phyloP scores from a whole-genome alignment of 2,888 invertebrate species.

The Drosophila fulvimacula region DNA sequence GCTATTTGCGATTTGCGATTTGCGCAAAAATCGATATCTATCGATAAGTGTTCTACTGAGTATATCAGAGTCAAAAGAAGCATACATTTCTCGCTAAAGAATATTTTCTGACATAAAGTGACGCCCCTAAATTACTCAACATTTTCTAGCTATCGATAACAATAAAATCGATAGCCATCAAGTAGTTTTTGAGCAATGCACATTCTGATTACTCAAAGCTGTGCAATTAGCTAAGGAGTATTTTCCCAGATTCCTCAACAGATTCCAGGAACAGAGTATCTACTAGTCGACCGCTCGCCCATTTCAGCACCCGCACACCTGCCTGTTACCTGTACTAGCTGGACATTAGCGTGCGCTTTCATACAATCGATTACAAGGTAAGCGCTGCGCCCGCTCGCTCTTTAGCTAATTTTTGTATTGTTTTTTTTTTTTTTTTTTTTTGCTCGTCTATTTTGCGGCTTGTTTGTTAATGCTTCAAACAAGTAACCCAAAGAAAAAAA shows the following conservation, averaged over 20 bases:
- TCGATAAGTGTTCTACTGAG: neutral
- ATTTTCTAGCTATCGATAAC: neutral
- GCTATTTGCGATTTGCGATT: no score
- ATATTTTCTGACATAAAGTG: no score
- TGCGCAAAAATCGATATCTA: neutral
- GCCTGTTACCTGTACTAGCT: slow-evolving; percentile 27
- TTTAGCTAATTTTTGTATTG: neutral
- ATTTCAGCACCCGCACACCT: neutral
- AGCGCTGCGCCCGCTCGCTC: slow-evolving; percentile 23
- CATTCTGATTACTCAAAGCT: neutral
- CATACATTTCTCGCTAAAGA: no score
- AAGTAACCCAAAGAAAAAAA: slow-evolving; percentile 1
- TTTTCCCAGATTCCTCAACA: neutral
- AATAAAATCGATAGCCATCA: neutral
- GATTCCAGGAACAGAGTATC: neutral
- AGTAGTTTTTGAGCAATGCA: neutral
- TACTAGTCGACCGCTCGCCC: neutral
- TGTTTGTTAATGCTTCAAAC: slow-evolving; percentile 53
- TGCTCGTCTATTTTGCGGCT: slow-evolving; percentile 31
- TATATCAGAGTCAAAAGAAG: no score
- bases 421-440: neutral
- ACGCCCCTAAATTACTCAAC: no score
- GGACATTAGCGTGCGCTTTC: slow-evolving; percentile 66
- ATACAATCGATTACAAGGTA: slow-evolving; percentile 71
- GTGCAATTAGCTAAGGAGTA: neutral